Evolutionary conservation across 1,140 invertebrate genomes (phyloP).

Genomic region (Pseudoatta argentina): DNA sequence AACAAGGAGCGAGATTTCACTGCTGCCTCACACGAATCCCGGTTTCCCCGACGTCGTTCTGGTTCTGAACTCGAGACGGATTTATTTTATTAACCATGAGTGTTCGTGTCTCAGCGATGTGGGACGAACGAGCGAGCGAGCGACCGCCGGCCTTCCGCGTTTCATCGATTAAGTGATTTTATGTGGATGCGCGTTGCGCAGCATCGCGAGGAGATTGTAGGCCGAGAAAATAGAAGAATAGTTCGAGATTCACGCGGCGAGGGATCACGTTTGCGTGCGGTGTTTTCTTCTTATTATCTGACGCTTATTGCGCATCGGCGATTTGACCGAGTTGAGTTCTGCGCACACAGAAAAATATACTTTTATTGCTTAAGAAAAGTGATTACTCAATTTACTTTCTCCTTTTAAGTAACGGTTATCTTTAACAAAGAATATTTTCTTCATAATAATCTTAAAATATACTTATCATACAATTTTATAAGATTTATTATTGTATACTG

Average conservation of each 20-base stretch:
- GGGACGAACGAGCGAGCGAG: not conserved
- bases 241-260: not conserved
- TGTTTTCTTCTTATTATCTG: constrained; percentile 30
- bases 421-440: no score
- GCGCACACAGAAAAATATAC: no score
- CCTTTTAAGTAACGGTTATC: no score
- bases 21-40: constrained; percentile 15
- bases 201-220: constrained; percentile 11
- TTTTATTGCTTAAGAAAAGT: no score
- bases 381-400: no score
- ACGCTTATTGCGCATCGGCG: not conserved
- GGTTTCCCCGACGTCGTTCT: not conserved
- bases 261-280: not conserved
- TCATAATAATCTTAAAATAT: no score
- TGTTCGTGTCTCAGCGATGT: constrained; percentile 37
- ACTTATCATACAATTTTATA: no score
- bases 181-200: constrained; percentile 6
- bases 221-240: constrained; percentile 10
- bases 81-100: constrained; percentile 9
- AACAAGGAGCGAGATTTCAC: constrained; percentile 12
- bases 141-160: constrained; percentile 28
- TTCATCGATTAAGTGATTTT: constrained; percentile 57
- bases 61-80: not conserved
- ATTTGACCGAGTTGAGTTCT: constrained; percentile 15
- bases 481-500: no score